Evolutionary conservation across 2,888 invertebrate species (phyloP).

Genomic region (Tetranychus truncatus): DNA sequence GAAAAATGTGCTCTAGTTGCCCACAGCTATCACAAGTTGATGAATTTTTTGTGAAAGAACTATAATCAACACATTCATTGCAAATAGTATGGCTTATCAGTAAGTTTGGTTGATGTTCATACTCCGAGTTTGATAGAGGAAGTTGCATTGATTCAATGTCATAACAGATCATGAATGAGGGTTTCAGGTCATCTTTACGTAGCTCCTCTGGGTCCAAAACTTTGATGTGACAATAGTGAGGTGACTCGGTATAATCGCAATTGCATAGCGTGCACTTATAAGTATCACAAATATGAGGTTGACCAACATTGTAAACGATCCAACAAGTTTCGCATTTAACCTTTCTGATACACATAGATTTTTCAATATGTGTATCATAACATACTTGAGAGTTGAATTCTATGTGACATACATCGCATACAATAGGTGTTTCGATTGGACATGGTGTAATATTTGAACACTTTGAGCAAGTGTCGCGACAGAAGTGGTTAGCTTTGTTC

Average conservation of each 20-base stretch:
- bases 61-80: background rate
- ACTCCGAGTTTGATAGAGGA: background rate
- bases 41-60: background rate
- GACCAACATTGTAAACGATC: no score
- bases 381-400: background rate
- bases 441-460: background rate
- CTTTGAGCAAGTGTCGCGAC: background rate
- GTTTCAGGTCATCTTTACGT: background rate
- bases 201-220: background rate
- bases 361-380: background rate
- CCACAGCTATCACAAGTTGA: constrained; percentile 10
- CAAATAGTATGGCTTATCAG: background rate
- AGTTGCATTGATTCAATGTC: constrained; percentile 4
- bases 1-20: background rate
- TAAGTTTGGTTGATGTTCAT: background rate
- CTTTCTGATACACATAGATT: background rate
- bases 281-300: background rate
- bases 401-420: background rate
- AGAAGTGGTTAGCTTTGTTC: background rate
- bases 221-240: background rate
- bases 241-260: background rate
- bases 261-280: background rate
- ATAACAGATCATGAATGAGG: background rate
- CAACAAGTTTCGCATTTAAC: background rate
- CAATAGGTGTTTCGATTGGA: background rate